Conservation (phyloP, 2,113 vertebrate genomes). For the Rostratula benghalensis region DNA sequence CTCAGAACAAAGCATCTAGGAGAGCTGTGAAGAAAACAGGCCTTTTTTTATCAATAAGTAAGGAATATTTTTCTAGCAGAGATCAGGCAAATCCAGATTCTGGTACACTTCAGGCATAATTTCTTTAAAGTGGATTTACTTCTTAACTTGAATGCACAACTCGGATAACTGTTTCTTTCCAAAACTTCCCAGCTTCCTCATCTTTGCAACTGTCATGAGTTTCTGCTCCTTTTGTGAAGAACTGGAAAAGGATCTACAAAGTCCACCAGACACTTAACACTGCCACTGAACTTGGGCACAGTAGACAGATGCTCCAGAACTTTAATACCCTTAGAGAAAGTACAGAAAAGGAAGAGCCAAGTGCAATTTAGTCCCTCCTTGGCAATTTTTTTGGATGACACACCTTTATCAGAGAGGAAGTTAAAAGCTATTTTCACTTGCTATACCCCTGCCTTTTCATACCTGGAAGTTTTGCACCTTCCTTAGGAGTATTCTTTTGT, state of each 20-base stretch:
- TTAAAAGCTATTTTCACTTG: background rate
- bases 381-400: background rate
- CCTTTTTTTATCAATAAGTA: background rate
- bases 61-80: background rate
- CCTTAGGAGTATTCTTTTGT: background rate
- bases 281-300: background rate
- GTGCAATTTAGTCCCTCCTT: background rate
- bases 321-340: background rate
- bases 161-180: background rate
- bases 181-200: background rate
- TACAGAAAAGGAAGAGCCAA: background rate
- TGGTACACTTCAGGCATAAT: background rate
- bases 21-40: background rate
- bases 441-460: background rate
- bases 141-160: background rate
- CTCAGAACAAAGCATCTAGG: background rate
- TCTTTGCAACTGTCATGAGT: background rate
- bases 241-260: background rate
- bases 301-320: background rate
- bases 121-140: background rate
- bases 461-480: background rate
- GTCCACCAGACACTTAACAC: background rate
- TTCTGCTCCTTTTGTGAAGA: background rate
- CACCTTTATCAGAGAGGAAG: background rate
- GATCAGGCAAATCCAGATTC: background rate